Evolutionary conservation across 2,113 vertebrate genomes (phyloP), one percentile per base, ranked within the genome.

Genomic region (Pteronura brasiliensis): DNA sequence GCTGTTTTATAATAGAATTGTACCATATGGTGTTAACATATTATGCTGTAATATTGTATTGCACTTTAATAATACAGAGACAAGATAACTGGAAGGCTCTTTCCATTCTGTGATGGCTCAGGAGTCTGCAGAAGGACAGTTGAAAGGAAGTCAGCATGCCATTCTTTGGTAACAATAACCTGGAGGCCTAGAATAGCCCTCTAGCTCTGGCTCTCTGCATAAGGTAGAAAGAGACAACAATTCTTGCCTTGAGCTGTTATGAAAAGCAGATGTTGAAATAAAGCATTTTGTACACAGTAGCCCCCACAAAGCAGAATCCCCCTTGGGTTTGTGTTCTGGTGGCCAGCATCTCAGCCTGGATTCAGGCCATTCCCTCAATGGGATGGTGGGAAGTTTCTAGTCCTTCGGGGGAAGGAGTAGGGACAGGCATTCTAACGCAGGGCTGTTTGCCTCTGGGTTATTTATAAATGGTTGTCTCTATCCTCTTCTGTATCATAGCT

Each of bases 51-150:
- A 42, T 44, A 29, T 92, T 61, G 31, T 83, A 25, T 39, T 52
- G 5, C 77, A 76, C 57, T 98, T 92, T 82, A 93, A 77, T 96
- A 94, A 94, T 71, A 83, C 23, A 49, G 67, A 96, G 95, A 90
- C 72, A 77, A 72, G 92, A 61, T 96, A 25, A 95, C 63, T 93
- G 69, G 88, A 90, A 97, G 80, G 21, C 49, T 84, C 86, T 93
- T 95, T 81, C 57, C 15, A 10, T 63, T 95, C 61, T 84, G 17
- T 6, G 57, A 39, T 63, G 76, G 72, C 61, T 59, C 27, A 39
- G 61, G 82, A 84, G 47, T 83, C 42, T 59, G 36, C 6, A 1
- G 86, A 93, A 61, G 85, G 90, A 72, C 36, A 83, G 21, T 44
- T 90, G 65, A 95, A 85, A 90, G 67, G 76, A 76, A 88, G 76